Percentiles rank a stretch among this genome's conserved stretches.
These are phyloP conservation scores for Troglohyphantes excavatus DNA, from an alignment of 2,888 invertebrate genomes.

Conservation along the genomic window DNA sequence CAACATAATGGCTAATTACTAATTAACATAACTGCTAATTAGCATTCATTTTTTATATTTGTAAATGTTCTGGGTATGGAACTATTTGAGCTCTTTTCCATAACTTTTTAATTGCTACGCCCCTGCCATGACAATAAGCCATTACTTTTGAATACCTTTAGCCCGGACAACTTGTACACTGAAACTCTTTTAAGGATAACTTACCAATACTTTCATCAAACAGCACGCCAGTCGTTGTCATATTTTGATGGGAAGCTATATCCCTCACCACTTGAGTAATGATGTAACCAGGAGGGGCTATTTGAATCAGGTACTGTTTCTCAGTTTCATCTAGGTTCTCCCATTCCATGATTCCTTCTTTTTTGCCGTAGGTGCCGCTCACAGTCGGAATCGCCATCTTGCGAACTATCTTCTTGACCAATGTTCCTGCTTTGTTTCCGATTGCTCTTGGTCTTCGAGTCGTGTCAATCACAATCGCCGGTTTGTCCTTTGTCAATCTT, in stretches of 20 bases:
- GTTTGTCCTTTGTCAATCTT: constrained; percentile 10
- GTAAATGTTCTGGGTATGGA: not conserved
- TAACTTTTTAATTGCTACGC: no score
- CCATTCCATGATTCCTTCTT: constrained; percentile 72
- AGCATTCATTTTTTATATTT: no score
- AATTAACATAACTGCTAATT: no score
- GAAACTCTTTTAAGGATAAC: constrained; percentile 80
- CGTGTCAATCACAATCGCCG: constrained; percentile 88
- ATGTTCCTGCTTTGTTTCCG: constrained; percentile 57
- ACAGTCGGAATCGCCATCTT: constrained; percentile 91
- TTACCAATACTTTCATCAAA: constrained; percentile 93
- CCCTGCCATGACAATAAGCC: no score
- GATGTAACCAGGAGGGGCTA: constrained; percentile 92
- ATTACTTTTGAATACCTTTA: no score
- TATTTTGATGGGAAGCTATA: constrained; percentile 91
- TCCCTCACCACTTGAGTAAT: constrained; percentile 92
- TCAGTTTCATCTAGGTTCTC: constrained; percentile 83
- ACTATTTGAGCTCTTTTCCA: no score
- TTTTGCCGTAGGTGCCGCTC: constrained; percentile 89
- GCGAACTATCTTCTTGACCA: constrained; percentile 91
- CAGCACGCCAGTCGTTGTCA: constrained; percentile 94
- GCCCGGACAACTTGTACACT: no score
- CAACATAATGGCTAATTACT: no score
- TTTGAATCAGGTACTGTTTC: constrained; percentile 89
- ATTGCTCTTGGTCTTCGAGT: constrained; percentile 85